Base-by-base conservation (phyloP, 2,888 invertebrate species). In the Zygothrica quintamaculata region DNA sequence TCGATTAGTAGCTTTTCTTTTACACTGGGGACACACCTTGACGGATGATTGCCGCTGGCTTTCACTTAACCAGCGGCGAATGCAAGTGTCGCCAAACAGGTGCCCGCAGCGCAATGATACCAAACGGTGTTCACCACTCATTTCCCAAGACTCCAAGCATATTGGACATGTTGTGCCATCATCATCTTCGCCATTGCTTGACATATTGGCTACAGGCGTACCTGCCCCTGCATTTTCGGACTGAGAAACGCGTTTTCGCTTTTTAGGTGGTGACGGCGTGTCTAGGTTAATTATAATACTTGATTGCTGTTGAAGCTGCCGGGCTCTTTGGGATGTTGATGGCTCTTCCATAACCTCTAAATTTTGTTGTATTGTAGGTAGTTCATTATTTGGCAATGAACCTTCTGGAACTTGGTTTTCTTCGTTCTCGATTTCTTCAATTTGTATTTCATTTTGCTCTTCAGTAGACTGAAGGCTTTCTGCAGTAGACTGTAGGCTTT, bases 71-170 rank as follows among this genome's bases (percentile, higher is more conserved):
- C 92, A 93, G 62, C 90, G 90, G 0, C 89, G 88, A 48, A 91
- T 92, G 88, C 98, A 98, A 12, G 93, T 92, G 0, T 94, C 91
- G 0, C 99, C 99, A 90, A 98, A 99, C 5, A 98, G 91, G 91
- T 99, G 99, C 0, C 99, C 99, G 90, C 99, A 99, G 86, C 94
- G 95, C 6, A 99, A 91, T 0, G 96, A 94, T n/a, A 95, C 95
- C 1, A 98, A 91, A 50, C 98, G 92, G 89, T 99, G 99, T 0
- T 93, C 93, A 0, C 98, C 98, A 0, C 95, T 93, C 88, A 95
- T 96, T 2, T 95, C 96, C 96, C 97, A 98, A 1, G 93, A 91
- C 53, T 98, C 98, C 68, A 97, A 92, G 88, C 98, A 98, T 70
- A 98, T 98, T 0, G 97, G 94, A 80, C 98, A 98, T 0, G 93